Evolutionary conservation across 1,140 invertebrate genomes (phyloP).

Genomic region (Drosophila sproati): DNA sequence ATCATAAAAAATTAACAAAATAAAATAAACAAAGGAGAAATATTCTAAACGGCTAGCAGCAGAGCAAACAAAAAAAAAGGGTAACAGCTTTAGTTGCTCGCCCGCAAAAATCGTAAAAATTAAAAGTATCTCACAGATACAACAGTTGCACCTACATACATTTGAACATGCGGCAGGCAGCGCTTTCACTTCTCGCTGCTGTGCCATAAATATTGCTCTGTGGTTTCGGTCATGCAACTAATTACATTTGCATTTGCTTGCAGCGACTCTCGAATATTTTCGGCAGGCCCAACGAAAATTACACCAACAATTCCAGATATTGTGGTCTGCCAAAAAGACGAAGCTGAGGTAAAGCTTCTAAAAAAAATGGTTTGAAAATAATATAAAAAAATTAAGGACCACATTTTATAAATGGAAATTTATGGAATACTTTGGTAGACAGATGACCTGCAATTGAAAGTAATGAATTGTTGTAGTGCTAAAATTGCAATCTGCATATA

Average conservation of each 20-base stretch:
- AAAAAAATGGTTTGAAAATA: neutral
- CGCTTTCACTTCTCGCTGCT: conserved; percentile 58
- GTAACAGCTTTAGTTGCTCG: conserved; percentile 55
- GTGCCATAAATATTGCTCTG: conserved; percentile 80
- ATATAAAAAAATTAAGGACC: too few relatives aligned
- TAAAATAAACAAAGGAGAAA: conserved; percentile 58
- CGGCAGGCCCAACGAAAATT: neutral
- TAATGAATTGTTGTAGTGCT: too few relatives aligned
- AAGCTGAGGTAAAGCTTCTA: neutral
- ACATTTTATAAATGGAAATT: neutral
- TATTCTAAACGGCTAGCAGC: conserved; percentile 62
- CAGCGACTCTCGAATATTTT: conserved; percentile 1
- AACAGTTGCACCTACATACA: conserved; percentile 56
- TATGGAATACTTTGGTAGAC: too few relatives aligned
- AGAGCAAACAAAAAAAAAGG: conserved; percentile 33
- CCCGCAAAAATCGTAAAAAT: conserved; percentile 78
- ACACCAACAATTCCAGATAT: neutral
- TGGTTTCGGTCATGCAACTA: conserved; percentile 80
- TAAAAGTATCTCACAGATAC: conserved; percentile 77
- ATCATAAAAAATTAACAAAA: conserved; percentile 81
- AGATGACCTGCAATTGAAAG: too few relatives aligned
- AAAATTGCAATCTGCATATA: too few relatives aligned
- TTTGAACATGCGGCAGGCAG: neutral
- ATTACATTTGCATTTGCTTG: conserved; percentile 73
- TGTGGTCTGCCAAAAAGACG: neutral